Percentiles rank a stretch among this genome's conserved stretches.
Evolutionary conservation across 2,113 vertebrate genomes (phyloP).

Genomic region (Balaenoptera acutorostrata): DNA sequence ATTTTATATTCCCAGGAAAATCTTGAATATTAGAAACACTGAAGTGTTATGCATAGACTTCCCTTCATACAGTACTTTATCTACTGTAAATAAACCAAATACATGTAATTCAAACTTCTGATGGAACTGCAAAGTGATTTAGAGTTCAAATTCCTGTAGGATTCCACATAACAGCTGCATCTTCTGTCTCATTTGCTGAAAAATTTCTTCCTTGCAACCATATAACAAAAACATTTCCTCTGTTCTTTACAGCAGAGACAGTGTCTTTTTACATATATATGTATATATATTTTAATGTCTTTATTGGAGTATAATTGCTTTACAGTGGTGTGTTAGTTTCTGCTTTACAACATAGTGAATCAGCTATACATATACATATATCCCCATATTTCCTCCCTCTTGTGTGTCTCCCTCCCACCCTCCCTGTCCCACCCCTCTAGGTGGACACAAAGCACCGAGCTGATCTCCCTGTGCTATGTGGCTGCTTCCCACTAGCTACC

Average conservation of each 20-base stretch:
- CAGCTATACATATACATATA: too few relatives aligned
- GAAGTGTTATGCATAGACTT: neutral
- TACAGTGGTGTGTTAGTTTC: too few relatives aligned
- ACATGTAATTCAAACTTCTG: neutral
- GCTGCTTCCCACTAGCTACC: too few relatives aligned
- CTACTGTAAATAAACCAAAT: neutral
- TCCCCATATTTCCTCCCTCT: too few relatives aligned
- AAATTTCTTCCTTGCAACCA: conserved; percentile 24
- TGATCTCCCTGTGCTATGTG: too few relatives aligned
- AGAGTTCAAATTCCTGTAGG: neutral
- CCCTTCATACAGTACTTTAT: neutral
- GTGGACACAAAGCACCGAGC: too few relatives aligned
- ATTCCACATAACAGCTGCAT: neutral
- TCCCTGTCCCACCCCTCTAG: too few relatives aligned
- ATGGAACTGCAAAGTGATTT: neutral
- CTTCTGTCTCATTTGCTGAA: neutral
- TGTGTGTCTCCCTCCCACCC: too few relatives aligned
- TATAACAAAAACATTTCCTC: neutral
- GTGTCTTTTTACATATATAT: neutral
- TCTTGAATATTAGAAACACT: conserved; percentile 13
- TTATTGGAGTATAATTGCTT: too few relatives aligned
- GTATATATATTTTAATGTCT: too few relatives aligned
- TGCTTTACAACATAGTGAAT: too few relatives aligned
- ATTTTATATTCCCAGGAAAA: neutral
- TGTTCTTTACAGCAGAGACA: neutral